Percentiles rank a stretch among this genome's conserved stretches.
These are phyloP conservation scores for Araneus ventricosus DNA, from an alignment of 1,140 invertebrate species.

Conservation along the genomic window DNA sequence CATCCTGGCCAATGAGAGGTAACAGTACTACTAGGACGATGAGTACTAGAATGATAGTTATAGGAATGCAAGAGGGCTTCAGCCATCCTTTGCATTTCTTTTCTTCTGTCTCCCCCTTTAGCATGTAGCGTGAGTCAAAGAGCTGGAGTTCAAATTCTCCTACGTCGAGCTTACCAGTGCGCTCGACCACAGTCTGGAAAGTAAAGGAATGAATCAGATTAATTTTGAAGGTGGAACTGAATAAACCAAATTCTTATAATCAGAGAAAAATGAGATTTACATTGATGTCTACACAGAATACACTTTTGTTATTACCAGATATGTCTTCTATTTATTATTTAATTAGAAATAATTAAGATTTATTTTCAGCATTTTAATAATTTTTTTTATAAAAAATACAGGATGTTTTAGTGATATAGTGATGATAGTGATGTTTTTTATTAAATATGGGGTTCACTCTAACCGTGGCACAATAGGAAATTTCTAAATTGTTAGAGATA, in stretches of 20 bases:
- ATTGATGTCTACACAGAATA: no score
- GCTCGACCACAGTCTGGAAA: conserved; percentile 82
- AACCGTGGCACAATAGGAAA: no score
- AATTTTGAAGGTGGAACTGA: background rate
- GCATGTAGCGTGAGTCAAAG: conserved; percentile 76
- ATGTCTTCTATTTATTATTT: no score
- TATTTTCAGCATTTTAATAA: no score
- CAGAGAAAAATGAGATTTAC: no score
- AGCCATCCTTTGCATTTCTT: conserved; percentile 82
- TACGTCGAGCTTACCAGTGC: conserved; percentile 80
- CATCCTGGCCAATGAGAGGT: conserved; percentile 85
- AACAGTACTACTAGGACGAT: conserved; percentile 88
- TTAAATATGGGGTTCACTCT: no score
- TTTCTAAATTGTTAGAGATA: no score
- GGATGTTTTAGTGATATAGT: no score
- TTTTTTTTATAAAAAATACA: no score
- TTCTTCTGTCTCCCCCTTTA: conserved; percentile 76
- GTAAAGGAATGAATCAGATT: conserved; percentile 13
- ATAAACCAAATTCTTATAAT: background rate
- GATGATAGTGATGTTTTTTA: no score
- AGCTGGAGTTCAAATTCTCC: conserved; percentile 77
- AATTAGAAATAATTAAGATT: no score
- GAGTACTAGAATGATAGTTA: conserved; percentile 87
- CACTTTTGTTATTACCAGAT: no score
- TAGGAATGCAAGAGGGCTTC: conserved; percentile 89